Evolutionary conservation across 2,888 invertebrate genomes (phyloP).

Genomic region (Spodoptera exigua): DNA sequence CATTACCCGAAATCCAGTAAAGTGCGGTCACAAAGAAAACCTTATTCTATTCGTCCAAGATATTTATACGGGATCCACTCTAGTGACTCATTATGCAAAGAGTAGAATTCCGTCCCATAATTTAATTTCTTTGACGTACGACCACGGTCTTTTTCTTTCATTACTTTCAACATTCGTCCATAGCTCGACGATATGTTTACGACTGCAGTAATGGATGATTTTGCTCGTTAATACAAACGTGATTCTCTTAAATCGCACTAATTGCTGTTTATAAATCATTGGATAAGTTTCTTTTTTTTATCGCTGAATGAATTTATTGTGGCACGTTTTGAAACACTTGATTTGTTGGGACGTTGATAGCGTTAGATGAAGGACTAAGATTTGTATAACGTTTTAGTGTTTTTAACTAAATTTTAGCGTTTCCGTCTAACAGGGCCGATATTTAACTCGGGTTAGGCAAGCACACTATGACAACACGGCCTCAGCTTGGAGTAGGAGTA

Average conservation of each 20-base stretch:
- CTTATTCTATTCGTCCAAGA: background rate
- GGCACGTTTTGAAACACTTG: conserved; percentile 58
- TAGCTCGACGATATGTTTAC: conserved; percentile 74
- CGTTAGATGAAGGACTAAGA: conserved; percentile 16
- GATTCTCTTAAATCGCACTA: conserved; percentile 81
- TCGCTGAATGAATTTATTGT: conserved; percentile 59
- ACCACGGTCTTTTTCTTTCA: conserved; percentile 20
- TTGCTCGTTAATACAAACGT: conserved; percentile 73
- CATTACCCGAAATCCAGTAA: background rate
- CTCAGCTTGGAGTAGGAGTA: no score
- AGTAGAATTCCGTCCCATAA: conserved; percentile 26
- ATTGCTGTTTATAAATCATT: conserved; percentile 72
- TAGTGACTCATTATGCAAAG: conserved; percentile 37
- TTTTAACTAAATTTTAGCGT: no score
- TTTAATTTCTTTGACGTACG: conserved; percentile 36
- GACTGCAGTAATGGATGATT: conserved; percentile 71
- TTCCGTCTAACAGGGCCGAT: no score
- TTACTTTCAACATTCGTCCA: conserved; percentile 28
- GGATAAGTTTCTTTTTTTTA: conserved; percentile 55
- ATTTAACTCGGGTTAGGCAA: no score
- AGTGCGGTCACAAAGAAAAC: conserved; percentile 7
- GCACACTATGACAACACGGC: no score
- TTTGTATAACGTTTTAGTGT: conserved; percentile 1
- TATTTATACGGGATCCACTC: conserved; percentile 16
- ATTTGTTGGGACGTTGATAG: conserved; percentile 54